A percentile compares a stretch with the other conserved stretches of the same genome.
These are phyloP conservation scores for Macropodus opercularis DNA, from an alignment of 2,797 vertebrate genomes.

Conservation along the genomic window DNA sequence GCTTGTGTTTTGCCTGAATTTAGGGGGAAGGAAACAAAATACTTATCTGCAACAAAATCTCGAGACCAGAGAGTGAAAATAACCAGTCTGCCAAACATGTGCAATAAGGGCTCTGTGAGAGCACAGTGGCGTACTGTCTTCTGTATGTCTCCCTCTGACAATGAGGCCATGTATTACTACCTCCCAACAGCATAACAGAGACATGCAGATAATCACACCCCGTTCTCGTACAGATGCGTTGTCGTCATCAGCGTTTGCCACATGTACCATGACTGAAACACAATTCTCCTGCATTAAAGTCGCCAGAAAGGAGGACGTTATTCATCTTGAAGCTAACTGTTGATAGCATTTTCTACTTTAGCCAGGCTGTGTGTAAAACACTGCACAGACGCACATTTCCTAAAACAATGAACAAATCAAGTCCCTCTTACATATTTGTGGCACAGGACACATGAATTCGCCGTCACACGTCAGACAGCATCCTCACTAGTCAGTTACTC, in stretches of 20 bases:
- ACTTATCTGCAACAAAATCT: constrained; percentile 42
- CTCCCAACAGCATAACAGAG: constrained; percentile 27
- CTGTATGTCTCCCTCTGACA: constrained; percentile 50
- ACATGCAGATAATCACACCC: constrained; percentile 34
- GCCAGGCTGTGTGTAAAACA: no score
- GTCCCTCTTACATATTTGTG: neutral
- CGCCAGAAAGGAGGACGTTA: no score
- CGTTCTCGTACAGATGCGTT: constrained; percentile 25
- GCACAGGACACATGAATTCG: neutral
- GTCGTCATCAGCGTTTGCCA: constrained; percentile 16
- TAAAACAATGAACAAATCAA: neutral
- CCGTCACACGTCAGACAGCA: neutral
- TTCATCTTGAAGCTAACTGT: constrained; percentile 4
- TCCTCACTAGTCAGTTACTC: constrained; percentile 11
- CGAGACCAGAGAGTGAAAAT: constrained; percentile 8
- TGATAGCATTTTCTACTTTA: no score
- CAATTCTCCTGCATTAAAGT: constrained; percentile 8
- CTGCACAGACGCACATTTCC: neutral
- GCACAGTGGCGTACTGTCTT: constrained; percentile 66
- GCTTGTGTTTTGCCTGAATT: constrained; percentile 21
- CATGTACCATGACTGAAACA: constrained; percentile 20
- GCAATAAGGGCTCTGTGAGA: constrained; percentile 56
- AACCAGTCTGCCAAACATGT: constrained; percentile 37
- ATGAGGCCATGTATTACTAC: constrained; percentile 51
- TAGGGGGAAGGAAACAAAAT: constrained; percentile 7